Conservation (phyloP, 2,797 vertebrate genomes). For the Lateolabrax maculatus region DNA sequence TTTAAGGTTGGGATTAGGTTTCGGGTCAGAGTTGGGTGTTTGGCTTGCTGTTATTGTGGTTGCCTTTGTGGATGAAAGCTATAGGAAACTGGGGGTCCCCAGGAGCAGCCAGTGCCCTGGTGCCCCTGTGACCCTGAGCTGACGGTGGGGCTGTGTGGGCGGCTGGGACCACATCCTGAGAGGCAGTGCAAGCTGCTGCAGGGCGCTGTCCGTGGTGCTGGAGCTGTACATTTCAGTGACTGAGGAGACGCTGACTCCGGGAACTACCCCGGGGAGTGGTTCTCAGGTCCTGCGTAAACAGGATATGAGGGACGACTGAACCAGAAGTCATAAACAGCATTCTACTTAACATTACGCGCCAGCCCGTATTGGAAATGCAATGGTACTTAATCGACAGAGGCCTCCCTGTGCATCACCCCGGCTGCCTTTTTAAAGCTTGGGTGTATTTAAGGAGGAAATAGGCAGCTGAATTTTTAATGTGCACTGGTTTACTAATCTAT, state of each 20-base stretch:
- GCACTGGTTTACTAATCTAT: conserved; percentile 39
- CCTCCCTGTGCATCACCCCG: conserved; percentile 34
- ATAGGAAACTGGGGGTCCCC: not conserved
- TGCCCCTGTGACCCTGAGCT: too few relatives aligned
- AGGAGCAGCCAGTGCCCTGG: too few relatives aligned
- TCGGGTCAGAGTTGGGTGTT: not conserved
- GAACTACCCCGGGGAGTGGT: conserved; percentile 8
- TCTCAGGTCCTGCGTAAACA: not conserved
- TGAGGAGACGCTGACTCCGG: not conserved
- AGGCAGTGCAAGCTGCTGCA: not conserved
- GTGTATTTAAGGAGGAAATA: conserved; percentile 64
- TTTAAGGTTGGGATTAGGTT: not conserved
- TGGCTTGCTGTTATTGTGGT: not conserved
- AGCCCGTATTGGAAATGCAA: conserved; percentile 51
- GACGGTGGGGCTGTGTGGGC: too few relatives aligned
- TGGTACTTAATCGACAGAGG: conserved; percentile 41
- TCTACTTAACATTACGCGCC: conserved; percentile 29
- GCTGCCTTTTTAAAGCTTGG: conserved; percentile 39
- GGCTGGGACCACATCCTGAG: too few relatives aligned
- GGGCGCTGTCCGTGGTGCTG: conserved; percentile 73
- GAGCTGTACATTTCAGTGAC: not conserved
- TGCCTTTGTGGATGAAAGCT: not conserved
- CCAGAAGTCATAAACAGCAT: conserved; percentile 9
- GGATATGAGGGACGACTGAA: conserved; percentile 15
- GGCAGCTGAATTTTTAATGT: conserved; percentile 69